A percentile compares a stretch with the other conserved stretches of the same genome.
phyloP scores from a whole-genome alignment of 2,113 vertebrate species.

The Xenopus tropicalis region DNA sequence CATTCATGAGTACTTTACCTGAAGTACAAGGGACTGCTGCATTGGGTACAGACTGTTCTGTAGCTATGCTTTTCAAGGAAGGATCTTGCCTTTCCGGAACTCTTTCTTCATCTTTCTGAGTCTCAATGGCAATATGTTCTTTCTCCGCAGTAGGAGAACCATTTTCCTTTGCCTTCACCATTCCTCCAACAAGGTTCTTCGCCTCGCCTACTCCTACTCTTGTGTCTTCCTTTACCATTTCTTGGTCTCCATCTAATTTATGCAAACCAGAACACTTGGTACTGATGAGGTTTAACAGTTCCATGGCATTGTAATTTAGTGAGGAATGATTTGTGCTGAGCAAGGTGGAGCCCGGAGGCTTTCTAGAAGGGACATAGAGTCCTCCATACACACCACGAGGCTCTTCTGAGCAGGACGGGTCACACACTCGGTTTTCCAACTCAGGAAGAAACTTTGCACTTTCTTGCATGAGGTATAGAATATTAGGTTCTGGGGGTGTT shows the following conservation, averaged over 20 bases:
- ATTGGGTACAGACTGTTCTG: background rate
- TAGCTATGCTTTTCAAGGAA: background rate
- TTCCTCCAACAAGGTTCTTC: background rate
- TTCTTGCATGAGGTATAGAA: constrained; percentile 68
- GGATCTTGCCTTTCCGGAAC: background rate
- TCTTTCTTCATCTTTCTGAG: background rate
- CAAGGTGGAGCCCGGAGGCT: background rate
- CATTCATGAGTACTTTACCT: background rate
- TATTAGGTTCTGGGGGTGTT: constrained; percentile 46
- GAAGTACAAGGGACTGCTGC: background rate
- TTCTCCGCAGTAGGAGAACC: background rate
- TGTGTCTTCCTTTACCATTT: background rate
- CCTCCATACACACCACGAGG: background rate
- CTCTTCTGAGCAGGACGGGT: background rate
- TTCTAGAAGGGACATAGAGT: background rate
- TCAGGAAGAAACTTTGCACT: constrained; percentile 50
- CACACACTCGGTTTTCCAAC: background rate
- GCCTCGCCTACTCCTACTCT: too few species aligned
- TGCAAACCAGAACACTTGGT: constrained; percentile 64
- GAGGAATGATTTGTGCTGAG: background rate
- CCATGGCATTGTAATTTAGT: constrained; percentile 54
- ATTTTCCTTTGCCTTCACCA: background rate
- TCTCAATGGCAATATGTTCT: background rate
- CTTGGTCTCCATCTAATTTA: background rate
- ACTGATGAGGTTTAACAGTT: constrained; percentile 68